Percentiles rank a stretch among this genome's conserved stretches.
phyloP scores from a whole-genome alignment of 2,888 invertebrate species.

The Ceramica pisi region DNA sequence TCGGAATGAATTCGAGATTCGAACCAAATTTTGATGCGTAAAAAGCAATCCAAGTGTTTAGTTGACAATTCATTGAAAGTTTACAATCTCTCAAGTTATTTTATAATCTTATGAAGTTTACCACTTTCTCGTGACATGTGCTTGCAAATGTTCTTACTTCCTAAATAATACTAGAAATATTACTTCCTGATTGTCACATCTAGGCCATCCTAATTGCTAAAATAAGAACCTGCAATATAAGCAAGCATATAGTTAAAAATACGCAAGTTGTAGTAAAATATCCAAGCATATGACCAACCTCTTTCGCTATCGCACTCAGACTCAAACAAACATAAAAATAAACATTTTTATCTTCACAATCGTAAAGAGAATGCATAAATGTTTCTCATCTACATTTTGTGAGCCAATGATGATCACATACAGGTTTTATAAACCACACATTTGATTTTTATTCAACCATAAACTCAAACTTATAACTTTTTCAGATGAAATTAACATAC shows the following conservation, averaged over 20 bases:
- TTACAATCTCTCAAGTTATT: too few relatives aligned
- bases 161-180: background rate
- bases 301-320: constrained; percentile 2
- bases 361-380: constrained; percentile 35
- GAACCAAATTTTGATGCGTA: too few relatives aligned
- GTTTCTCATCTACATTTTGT: constrained; percentile 14
- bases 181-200: background rate
- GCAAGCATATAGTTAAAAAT: background rate
- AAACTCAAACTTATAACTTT: constrained; percentile 33
- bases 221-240: constrained; percentile 6
- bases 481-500: constrained; percentile 43
- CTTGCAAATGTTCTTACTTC: too few relatives aligned
- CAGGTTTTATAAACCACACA: constrained; percentile 34
- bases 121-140: too few relatives aligned
- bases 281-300: background rate
- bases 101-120: too few relatives aligned
- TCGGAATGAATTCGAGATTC: too few relatives aligned
- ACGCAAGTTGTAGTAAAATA: constrained; percentile 2
- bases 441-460: constrained; percentile 39
- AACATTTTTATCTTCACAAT: constrained; percentile 13
- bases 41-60: too few relatives aligned
- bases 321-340: constrained; percentile 18
- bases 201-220: background rate
- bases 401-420: constrained; percentile 22
- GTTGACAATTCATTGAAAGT: too few relatives aligned